A percentile compares a stretch with the other conserved stretches of the same genome.
Evolutionary conservation across 2,888 invertebrate genomes (phyloP).

Genomic region (Melikaiella ostensackeni): DNA sequence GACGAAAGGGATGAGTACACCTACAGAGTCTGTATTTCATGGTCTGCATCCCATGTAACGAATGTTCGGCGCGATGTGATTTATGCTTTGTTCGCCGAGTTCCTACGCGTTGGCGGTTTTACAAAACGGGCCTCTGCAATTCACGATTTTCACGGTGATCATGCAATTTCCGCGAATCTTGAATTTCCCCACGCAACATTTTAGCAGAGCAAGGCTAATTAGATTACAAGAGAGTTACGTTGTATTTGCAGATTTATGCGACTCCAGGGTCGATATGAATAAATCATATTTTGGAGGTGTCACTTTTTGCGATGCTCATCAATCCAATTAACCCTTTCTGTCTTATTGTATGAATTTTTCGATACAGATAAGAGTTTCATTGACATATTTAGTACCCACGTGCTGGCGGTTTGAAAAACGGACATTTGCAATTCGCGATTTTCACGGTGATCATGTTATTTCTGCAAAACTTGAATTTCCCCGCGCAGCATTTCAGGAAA

Average conservation of each 20-base stretch:
- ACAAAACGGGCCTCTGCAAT: constrained; percentile 27
- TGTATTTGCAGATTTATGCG: not conserved
- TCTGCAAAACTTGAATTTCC: constrained; percentile 38
- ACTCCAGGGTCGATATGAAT: no score
- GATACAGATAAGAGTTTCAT: no score
- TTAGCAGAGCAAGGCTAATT: not conserved
- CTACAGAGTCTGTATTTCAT: constrained; percentile 66
- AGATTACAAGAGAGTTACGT: not conserved
- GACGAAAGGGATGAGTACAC: constrained; percentile 47
- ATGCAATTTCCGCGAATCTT: constrained; percentile 37
- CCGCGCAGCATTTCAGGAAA: not conserved
- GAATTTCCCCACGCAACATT: constrained; percentile 19
- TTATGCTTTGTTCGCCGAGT: constrained; percentile 64
- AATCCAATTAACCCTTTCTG: no score
- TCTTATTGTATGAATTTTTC: no score
- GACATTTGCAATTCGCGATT: constrained; percentile 32
- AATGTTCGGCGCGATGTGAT: constrained; percentile 73
- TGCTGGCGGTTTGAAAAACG: constrained; percentile 38
- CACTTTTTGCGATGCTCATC: no score
- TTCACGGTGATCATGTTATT: constrained; percentile 44
- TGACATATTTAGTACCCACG: constrained; percentile 11
- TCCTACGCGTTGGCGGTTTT: constrained; percentile 34
- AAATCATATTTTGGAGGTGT: no score
- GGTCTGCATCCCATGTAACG: constrained; percentile 69
- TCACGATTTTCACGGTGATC: constrained; percentile 46